A percentile compares a stretch with the other conserved stretches of the same genome.
These are phyloP conservation scores for Lasioglossum morio DNA, from an alignment of 2,888 invertebrate genomes.

Conservation along the genomic window DNA sequence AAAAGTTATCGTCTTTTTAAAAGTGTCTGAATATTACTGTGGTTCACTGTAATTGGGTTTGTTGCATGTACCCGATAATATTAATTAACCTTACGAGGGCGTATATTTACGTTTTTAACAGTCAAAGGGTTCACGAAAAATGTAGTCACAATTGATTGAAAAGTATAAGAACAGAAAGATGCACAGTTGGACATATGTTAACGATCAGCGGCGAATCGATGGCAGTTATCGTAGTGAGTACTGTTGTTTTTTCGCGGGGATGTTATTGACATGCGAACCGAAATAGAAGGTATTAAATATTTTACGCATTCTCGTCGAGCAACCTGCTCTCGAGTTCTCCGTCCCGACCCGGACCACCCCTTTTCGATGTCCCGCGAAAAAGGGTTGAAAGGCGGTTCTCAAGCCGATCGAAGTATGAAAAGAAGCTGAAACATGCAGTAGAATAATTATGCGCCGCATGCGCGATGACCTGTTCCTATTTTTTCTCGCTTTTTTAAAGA, in stretches of 20 bases:
- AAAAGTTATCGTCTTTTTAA: no score
- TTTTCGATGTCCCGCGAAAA: not conserved
- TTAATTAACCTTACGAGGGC: not conserved
- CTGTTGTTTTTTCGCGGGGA: slow-evolving; percentile 7
- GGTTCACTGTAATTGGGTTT: no score
- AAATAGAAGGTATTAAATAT: slow-evolving; percentile 24
- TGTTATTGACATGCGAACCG: slow-evolving; percentile 34
- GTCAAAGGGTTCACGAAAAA: not conserved
- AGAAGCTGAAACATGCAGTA: not conserved
- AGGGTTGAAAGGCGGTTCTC: not conserved
- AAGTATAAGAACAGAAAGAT: not conserved
- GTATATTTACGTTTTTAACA: not conserved
- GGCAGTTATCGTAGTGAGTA: slow-evolving; percentile 5
- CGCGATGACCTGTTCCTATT: not conserved
- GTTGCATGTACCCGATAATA: not conserved
- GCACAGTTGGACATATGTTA: not conserved
- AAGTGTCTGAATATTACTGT: no score
- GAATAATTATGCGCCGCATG: slow-evolving; percentile 25
- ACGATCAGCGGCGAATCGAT: slow-evolving; percentile 15
- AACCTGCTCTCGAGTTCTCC: not conserved
- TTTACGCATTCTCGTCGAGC: not conserved
- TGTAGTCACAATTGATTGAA: not conserved
- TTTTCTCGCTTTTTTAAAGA: slow-evolving; percentile 33
- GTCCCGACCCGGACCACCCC: not conserved
- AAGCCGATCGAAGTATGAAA: not conserved